These are phyloP conservation scores for Denticeps clupeoides DNA, from an alignment of 2,797 vertebrate genomes.

Conservation along the genomic window DNA sequence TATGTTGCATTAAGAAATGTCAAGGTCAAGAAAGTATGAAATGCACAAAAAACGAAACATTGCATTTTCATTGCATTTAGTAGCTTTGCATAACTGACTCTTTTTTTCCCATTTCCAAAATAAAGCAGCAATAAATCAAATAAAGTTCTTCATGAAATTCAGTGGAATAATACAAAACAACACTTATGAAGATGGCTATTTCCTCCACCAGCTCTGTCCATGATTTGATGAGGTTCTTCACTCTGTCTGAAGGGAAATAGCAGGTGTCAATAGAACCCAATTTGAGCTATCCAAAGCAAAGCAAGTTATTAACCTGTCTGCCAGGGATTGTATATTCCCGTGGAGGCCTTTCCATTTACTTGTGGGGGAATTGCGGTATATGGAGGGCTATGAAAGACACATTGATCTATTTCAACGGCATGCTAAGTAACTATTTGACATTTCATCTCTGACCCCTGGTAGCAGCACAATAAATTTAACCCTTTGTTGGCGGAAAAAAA, in stretches of 20 bases:
- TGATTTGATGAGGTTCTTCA: slow-evolving; percentile 47
- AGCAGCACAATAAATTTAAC: slow-evolving; percentile 22
- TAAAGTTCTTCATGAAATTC: too few species aligned
- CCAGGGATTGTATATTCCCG: slow-evolving; percentile 23
- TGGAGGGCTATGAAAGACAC: slow-evolving; percentile 22
- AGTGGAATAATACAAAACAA: neutral
- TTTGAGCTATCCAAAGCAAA: slow-evolving; percentile 47
- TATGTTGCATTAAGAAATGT: too few species aligned
- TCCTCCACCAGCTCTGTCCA: slow-evolving; percentile 17
- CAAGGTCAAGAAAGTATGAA: too few species aligned
- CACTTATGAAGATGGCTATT: neutral
- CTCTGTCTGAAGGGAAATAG: slow-evolving; percentile 45
- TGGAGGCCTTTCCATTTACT: slow-evolving; percentile 26
- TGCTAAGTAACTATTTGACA: slow-evolving; percentile 36
- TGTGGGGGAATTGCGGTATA: slow-evolving; percentile 16
- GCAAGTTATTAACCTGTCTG: slow-evolving; percentile 52
- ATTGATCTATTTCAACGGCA: slow-evolving; percentile 32
- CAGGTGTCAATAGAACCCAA: slow-evolving; percentile 56
- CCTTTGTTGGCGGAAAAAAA: slow-evolving; percentile 10
- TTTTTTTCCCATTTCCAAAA: too few species aligned
- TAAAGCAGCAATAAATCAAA: slow-evolving; percentile 7
- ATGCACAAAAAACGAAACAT: too few species aligned
- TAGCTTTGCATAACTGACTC: too few species aligned
- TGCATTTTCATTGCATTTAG: too few species aligned
- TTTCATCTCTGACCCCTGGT: slow-evolving; percentile 22